phyloP scores from a whole-genome alignment of 2,888 invertebrate genomes.

The Lycaena phlaeas region DNA sequence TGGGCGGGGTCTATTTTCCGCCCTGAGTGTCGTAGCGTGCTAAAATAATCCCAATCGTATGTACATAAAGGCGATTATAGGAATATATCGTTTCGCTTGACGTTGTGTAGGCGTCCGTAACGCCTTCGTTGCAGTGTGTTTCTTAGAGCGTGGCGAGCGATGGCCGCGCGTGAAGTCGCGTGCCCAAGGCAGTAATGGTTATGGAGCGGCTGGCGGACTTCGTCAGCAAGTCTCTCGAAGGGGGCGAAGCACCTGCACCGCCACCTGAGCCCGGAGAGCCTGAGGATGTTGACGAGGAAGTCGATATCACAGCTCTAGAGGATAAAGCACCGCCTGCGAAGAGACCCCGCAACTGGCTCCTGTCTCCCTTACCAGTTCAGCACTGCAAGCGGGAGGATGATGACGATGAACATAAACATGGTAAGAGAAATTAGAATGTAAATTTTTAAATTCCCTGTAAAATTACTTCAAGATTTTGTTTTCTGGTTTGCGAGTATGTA shows the following conservation, averaged over 20 bases:
- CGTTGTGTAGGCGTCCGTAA: slow-evolving; percentile 44
- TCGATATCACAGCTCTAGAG: slow-evolving; percentile 64
- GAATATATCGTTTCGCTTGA: slow-evolving; percentile 16
- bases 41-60: slow-evolving; percentile 21
- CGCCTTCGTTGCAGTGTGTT: slow-evolving; percentile 45
- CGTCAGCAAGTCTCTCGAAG: slow-evolving; percentile 89
- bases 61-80: slow-evolving; percentile 17
- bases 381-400: slow-evolving; percentile 57
- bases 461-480: too few species aligned
- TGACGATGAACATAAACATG: slow-evolving; percentile 58
- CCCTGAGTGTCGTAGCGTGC: slow-evolving; percentile 26
- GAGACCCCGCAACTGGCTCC: slow-evolving; percentile 60
- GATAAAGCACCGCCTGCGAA: slow-evolving; percentile 51
- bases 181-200: slow-evolving; percentile 63
- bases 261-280: slow-evolving; percentile 62
- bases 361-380: slow-evolving; percentile 52
- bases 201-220: slow-evolving; percentile 95
- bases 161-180: slow-evolving; percentile 54
- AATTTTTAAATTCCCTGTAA: neutral
- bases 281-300: slow-evolving; percentile 54
- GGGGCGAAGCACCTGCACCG: slow-evolving; percentile 64
- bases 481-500: too few species aligned
- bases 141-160: slow-evolving; percentile 50
- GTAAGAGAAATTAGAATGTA: slow-evolving; percentile 29
- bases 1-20: slow-evolving; percentile 50